Evolutionary conservation across 2,888 invertebrate genomes (phyloP).

Genomic region (Neria commutata): DNA sequence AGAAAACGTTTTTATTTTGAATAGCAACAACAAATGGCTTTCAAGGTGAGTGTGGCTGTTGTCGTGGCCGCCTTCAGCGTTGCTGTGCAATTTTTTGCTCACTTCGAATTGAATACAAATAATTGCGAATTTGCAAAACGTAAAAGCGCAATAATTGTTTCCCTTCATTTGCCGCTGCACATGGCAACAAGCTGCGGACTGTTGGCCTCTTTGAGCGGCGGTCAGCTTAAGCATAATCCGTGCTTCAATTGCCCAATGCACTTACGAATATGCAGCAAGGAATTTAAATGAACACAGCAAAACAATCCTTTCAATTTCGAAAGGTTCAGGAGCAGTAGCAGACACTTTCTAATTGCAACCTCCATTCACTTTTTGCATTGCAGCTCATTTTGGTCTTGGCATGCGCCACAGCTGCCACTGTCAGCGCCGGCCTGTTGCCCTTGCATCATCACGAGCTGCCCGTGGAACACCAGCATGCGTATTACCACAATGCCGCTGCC

Average conservation of each 20-base stretch:
- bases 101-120: slow-evolving; percentile 17
- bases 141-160: slow-evolving; percentile 5
- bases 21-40: slow-evolving; percentile 46
- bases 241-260: too few species aligned
- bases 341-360: not conserved
- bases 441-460: slow-evolving; percentile 40
- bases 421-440: slow-evolving; percentile 46
- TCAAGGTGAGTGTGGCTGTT: slow-evolving; percentile 47
- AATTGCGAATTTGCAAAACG: slow-evolving; percentile 4
- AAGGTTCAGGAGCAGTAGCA: not conserved
- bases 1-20: slow-evolving; percentile 18
- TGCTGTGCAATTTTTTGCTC: too few species aligned
- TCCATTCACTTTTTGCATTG: not conserved
- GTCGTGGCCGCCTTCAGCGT: too few species aligned
- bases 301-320: slow-evolving; percentile 6
- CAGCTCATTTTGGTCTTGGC: slow-evolving; percentile 43
- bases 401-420: slow-evolving; percentile 38
- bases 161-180: slow-evolving; percentile 13
- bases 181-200: slow-evolving; percentile 17
- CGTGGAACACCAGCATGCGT: slow-evolving; percentile 1
- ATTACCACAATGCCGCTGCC: slow-evolving; percentile 23
- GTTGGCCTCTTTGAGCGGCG: too few species aligned
- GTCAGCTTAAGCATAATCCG: too few species aligned
- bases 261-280: too few species aligned
- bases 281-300: not conserved